A percentile compares a stretch with the other conserved stretches of the same genome.
These are phyloP conservation scores for Apeira syringaria DNA, from an alignment of 2,888 invertebrate species.

Conservation along the genomic window DNA sequence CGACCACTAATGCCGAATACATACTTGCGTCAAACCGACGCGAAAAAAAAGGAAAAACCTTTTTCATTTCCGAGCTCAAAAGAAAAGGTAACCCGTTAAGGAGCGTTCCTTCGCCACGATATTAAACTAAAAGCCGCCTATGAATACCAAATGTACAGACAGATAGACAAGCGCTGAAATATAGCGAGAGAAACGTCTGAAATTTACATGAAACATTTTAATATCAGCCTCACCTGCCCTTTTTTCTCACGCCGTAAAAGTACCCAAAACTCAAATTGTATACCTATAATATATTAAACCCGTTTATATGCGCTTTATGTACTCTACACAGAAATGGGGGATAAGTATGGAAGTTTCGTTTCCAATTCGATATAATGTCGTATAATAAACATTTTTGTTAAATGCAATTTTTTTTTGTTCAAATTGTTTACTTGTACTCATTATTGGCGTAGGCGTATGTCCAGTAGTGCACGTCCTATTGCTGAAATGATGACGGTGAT, in stretches of 20 bases:
- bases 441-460: too few species aligned
- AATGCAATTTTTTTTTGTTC: too few species aligned
- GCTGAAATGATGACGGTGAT: too few species aligned
- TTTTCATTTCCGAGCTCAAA: constrained; percentile 24
- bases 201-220: constrained; percentile 84
- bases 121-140: constrained; percentile 70
- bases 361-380: too few species aligned
- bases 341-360: too few species aligned
- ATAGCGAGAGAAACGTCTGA: constrained; percentile 67
- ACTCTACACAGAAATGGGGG: constrained; percentile 20
- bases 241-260: constrained; percentile 77
- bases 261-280: constrained; percentile 59
- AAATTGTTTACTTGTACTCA: too few species aligned
- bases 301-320: constrained; percentile 45
- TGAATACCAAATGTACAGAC: constrained; percentile 76
- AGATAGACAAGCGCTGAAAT: constrained; percentile 68
- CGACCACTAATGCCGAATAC: too few species aligned
- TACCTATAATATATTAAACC: constrained; percentile 43
- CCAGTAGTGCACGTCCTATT: too few species aligned
- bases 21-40: neutral
- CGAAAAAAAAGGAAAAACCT: constrained; percentile 12
- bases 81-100: constrained; percentile 34
- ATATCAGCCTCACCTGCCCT: constrained; percentile 75
- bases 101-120: constrained; percentile 47
- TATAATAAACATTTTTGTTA: too few species aligned